Evolutionary conservation across 2,888 invertebrate genomes (phyloP), one percentile per base, ranked within the genome.

Genomic region (Subacronicta megacephala): DNA sequence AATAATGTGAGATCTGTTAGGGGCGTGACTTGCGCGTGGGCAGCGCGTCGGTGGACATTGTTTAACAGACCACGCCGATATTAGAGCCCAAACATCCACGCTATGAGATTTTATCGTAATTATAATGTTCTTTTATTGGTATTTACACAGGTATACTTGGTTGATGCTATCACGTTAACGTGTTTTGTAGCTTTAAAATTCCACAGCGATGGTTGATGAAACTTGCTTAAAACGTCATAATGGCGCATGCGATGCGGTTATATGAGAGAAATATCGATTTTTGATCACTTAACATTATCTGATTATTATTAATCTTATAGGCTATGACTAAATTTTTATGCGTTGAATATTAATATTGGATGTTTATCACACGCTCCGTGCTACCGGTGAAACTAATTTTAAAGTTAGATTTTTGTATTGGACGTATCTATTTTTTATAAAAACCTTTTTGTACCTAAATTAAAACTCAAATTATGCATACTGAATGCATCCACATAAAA

Each of bases 61-160:
- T 90, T 86, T 81, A 82, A 84, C 81, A 84, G 85, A 85, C 86
- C 82, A 78, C 75, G 71, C 78, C 77, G 89, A 90, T 88, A 88
- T 82, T 83, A 81, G 80, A 82, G 77, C 73, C 88, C 89, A 90
- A 90, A 91, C 91, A 90, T 87, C 84, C 83, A 85, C 81, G 81
- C 74, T 35, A 58, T 75, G 80, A 87, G 92, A 93, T 93, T 78
- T 74, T 92, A 93, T 93, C 93, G 78, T 85, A 89, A 90, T 93
- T 92, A 92, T 93, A 91, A 93, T 88, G 91, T 88, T 88, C 83
- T 85, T 88, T 87, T 91, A 92, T 90, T 90, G 89, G 85, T 92
- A 90, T 92, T 92, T 92, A 92, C 91, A 87, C 84, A 78, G 78
- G 82, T 81, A 81, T 80, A 81, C 75, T 60, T 78, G 62, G 77